These are phyloP conservation scores for Anthrax anthrax DNA, from an alignment of 2,888 invertebrate genomes.

Conservation along the genomic window DNA sequence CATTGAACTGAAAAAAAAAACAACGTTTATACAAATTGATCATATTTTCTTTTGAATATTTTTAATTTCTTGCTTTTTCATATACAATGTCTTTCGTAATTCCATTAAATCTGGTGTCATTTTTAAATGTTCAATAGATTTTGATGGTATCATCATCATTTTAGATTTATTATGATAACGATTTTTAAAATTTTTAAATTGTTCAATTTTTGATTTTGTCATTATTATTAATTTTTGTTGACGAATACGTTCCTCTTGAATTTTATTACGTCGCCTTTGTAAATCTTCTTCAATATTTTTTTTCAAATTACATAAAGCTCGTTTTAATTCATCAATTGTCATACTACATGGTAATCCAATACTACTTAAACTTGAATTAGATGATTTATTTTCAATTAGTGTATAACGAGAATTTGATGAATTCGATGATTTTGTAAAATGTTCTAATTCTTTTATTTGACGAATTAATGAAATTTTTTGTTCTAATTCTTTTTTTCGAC, in stretches of 20 bases:
- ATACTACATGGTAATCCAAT: slow-evolving; percentile 4
- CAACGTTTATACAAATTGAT: not conserved
- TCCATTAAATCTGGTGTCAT: slow-evolving; percentile 7
- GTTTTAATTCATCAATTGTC: slow-evolving; percentile 3
- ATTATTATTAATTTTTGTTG: not conserved
- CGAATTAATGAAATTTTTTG: slow-evolving; percentile 9
- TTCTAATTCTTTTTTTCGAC: slow-evolving; percentile 5
- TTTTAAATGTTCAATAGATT: slow-evolving; percentile 2
- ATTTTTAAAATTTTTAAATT: slow-evolving; percentile 4
- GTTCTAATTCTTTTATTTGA: slow-evolving; percentile 9
- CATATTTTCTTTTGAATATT: not conserved
- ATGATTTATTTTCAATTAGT: not conserved
- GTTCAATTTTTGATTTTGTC: slow-evolving; percentile 1
- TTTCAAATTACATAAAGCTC: slow-evolving; percentile 1
- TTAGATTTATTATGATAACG: too few relatives aligned
- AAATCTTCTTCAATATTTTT: slow-evolving; percentile 1
- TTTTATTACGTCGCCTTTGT: slow-evolving; percentile 1
- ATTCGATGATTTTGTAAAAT: not conserved
- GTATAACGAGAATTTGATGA: not conserved
- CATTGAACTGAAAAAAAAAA: too few relatives aligned
- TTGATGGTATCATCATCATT: not conserved
- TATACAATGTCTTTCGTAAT: slow-evolving; percentile 5
- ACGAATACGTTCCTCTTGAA: slow-evolving; percentile 4
- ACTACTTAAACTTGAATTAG: not conserved
- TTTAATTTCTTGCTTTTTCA: slow-evolving; percentile 1